These are phyloP conservation scores for Batillaria attramentaria DNA, from an alignment of 1,140 invertebrate genomes.

Conservation along the genomic window DNA sequence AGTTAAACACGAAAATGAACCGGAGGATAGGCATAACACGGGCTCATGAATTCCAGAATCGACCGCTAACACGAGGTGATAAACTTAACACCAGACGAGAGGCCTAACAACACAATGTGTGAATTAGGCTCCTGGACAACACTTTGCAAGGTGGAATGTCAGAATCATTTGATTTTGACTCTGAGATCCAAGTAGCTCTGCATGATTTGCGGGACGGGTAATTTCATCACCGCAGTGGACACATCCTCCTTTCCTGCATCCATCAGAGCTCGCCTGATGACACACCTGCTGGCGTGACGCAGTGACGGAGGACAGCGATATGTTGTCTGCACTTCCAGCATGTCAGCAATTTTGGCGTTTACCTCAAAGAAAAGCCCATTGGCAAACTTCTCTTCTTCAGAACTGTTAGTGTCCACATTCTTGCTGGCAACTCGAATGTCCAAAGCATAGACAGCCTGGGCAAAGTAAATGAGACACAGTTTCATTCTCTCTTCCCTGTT, in stretches of 20 bases:
- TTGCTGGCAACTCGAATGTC: not conserved
- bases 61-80: too few species aligned
- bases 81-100: too few species aligned
- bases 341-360: not conserved
- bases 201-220: slow-evolving; percentile 16
- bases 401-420: not conserved
- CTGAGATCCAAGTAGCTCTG: slow-evolving; percentile 20
- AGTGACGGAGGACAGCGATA: not conserved
- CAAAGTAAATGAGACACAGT: slow-evolving; percentile 8
- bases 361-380: slow-evolving; percentile 7
- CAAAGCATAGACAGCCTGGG: not conserved
- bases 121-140: too few species aligned
- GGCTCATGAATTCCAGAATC: too few species aligned
- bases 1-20: too few species aligned
- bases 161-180: too few species aligned
- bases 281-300: slow-evolving; percentile 3
- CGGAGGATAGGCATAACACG: too few species aligned
- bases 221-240: not conserved
- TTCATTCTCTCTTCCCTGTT: not conserved
- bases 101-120: too few species aligned
- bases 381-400: not conserved
- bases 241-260: not conserved
- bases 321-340: not conserved
- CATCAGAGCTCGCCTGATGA: not conserved
- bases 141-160: too few species aligned